Conservation (phyloP, 2,888 invertebrate genomes). For the Microplitis deprimator region DNA sequence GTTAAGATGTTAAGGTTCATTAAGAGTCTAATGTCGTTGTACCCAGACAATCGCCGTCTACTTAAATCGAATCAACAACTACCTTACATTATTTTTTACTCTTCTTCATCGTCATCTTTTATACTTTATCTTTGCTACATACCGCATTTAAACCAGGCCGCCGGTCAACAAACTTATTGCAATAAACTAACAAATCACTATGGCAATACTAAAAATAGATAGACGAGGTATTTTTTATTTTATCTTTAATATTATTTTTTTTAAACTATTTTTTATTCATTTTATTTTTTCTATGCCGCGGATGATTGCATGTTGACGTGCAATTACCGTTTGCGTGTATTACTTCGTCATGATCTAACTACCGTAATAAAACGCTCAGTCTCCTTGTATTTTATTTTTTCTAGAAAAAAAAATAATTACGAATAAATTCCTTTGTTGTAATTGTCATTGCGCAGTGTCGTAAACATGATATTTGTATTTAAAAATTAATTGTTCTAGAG, state of each 20-base stretch:
- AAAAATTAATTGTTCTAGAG: background rate
- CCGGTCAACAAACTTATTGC: constrained; percentile 42
- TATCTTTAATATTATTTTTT: constrained; percentile 14
- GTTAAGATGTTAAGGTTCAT: constrained; percentile 28
- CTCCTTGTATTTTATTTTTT: constrained; percentile 22
- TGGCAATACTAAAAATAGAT: constrained; percentile 39
- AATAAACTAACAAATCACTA: constrained; percentile 36
- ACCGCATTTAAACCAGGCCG: constrained; percentile 31
- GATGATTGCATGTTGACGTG: constrained; percentile 38
- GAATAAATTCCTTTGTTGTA: background rate
- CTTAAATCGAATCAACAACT: constrained; percentile 36
- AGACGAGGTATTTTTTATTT: constrained; percentile 22
- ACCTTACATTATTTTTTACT: constrained; percentile 12
- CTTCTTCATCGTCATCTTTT: constrained; percentile 12
- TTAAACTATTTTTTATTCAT: background rate
- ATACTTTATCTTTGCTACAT: constrained; percentile 16
- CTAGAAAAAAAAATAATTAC: background rate
- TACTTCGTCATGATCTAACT: constrained; percentile 34
- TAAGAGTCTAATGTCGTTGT: constrained; percentile 36
- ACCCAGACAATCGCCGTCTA: constrained; percentile 33
- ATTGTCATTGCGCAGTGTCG: background rate
- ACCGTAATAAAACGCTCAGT: constrained; percentile 29
- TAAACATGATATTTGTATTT: background rate
- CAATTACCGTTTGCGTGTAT: constrained; percentile 38
- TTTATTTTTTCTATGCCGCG: constrained; percentile 15